These are phyloP conservation scores for Phainopepla nitens DNA, from an alignment of 2,113 vertebrate species.

Conservation along the genomic window DNA sequence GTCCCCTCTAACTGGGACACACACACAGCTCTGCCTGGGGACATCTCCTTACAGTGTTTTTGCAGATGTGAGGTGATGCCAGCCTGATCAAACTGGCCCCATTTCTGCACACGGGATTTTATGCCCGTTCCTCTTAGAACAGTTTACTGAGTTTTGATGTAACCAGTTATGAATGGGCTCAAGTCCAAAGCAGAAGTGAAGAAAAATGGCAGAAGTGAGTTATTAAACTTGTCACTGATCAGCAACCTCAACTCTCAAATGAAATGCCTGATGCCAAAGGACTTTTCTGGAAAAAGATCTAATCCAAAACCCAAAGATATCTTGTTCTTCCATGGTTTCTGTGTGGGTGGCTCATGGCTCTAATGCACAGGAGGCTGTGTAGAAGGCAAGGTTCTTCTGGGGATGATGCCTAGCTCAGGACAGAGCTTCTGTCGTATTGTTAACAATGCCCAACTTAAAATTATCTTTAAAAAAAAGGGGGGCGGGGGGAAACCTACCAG, in stretches of 20 bases:
- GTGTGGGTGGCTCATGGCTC: not conserved
- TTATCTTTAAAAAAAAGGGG: not conserved
- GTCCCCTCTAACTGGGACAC: rapidly evolving
- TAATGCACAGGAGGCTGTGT: not conserved
- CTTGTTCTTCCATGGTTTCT: not conserved
- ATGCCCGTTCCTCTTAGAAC: not conserved
- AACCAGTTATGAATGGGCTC: not conserved
- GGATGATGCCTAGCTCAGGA: not conserved
- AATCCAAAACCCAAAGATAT: not conserved
- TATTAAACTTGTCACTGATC: not conserved
- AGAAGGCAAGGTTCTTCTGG: not conserved
- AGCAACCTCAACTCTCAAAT: not conserved
- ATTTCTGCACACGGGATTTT: not conserved
- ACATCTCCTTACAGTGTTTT: rapidly evolving
- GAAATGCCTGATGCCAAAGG: not conserved
- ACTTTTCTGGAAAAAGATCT: not conserved
- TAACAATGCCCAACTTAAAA: not conserved
- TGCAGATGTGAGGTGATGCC: not conserved
- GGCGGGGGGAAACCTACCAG: too few relatives aligned
- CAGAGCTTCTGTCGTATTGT: not conserved
- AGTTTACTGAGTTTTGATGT: not conserved
- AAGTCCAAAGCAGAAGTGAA: not conserved
- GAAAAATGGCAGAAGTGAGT: not conserved
- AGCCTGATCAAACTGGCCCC: not conserved
- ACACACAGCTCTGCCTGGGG: not conserved